Evolutionary conservation across 1,140 invertebrate species (phyloP).

Genomic region (Helicoverpa armigera): DNA sequence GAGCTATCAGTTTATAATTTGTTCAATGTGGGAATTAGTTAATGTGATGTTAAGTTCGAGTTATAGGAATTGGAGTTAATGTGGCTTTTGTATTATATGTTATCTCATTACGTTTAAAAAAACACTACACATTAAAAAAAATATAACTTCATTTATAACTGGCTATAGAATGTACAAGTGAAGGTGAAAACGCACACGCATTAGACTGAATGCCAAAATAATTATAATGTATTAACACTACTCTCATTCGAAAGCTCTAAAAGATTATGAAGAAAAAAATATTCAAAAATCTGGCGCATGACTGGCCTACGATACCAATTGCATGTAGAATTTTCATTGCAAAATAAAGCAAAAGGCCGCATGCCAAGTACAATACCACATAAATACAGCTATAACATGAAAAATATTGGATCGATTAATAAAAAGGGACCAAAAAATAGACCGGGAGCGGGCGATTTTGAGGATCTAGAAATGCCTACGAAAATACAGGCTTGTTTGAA

Average conservation of each 20-base stretch:
- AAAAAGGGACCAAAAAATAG: slow-evolving; percentile 27
- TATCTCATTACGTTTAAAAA: no score
- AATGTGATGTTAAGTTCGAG: no score
- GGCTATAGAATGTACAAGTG: no score
- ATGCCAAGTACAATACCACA: slow-evolving; percentile 34
- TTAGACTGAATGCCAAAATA: no score
- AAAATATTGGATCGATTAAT: slow-evolving; percentile 47
- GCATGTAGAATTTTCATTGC: slow-evolving; percentile 37
- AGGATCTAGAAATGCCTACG: slow-evolving; percentile 23
- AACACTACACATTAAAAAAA: no score
- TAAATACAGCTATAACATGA: slow-evolving; percentile 41
- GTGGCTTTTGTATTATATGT: no score
- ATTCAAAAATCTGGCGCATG: slow-evolving; percentile 9
- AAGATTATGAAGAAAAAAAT: background rate
- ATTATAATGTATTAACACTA: no score
- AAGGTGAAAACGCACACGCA: no score
- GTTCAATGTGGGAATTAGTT: no score
- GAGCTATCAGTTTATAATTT: background rate
- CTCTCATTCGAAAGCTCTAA: background rate
- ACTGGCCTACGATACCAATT: slow-evolving; percentile 32
- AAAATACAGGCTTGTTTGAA: background rate
- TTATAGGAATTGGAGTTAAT: no score
- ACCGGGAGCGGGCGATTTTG: slow-evolving; percentile 36
- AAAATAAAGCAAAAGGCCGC: slow-evolving; percentile 18
- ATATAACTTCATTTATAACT: no score